Evolutionary conservation across 2,797 vertebrate genomes (phyloP), one percentile per base, ranked within the genome.

Genomic region (Muraenolepis orangiensis): DNA sequence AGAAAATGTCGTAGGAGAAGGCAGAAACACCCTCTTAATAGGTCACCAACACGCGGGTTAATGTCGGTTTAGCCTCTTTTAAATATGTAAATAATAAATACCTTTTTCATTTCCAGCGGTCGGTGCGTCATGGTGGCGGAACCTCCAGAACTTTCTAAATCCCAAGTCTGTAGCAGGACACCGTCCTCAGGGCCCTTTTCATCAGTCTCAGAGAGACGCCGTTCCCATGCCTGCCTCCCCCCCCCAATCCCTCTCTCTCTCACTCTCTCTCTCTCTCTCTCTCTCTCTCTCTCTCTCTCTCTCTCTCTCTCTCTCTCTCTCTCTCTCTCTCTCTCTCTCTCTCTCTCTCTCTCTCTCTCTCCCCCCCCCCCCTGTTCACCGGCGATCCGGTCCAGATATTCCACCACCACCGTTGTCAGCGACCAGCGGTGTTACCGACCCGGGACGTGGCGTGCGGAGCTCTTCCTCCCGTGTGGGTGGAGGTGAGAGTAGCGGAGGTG

Each of bases 101-200:
- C 91, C 91, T 92, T 80, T 61, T 67, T 86, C 1, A 72, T 82
- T 78, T 86, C 89, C 89, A 92, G 78, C 76, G 74, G 57, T 84
- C 30, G 74, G 80, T 93, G 92, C 16, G 76, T 89, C 92, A 92
- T 92, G 84, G 76, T 72, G 78, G 76, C 72, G 78, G 80, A 77
- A 67, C 76, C 78, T 6, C 69, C 74, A 72, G 46, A 75, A 80
- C 67, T 6, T 51, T n/a, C 69, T 40, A 69, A 57, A 74, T 23
- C 78, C 79, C n/a, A n/a, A n/a, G n/a, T n/a, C n/a, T 26, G 20
- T 8, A 26, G 57, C 57, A 70, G 74, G n/a, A n/a, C n/a, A n/a
- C 46, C 28, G 66, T 84, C 80, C 77, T 76, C 72, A 4, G 57
- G 74, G 68, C 23, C 42, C 20, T 10, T 78, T 64, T 84, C 30